Evolutionary conservation across 2,888 invertebrate genomes (phyloP), one percentile per base, ranked within the genome.

Genomic region (Craniophora ligustri): DNA sequence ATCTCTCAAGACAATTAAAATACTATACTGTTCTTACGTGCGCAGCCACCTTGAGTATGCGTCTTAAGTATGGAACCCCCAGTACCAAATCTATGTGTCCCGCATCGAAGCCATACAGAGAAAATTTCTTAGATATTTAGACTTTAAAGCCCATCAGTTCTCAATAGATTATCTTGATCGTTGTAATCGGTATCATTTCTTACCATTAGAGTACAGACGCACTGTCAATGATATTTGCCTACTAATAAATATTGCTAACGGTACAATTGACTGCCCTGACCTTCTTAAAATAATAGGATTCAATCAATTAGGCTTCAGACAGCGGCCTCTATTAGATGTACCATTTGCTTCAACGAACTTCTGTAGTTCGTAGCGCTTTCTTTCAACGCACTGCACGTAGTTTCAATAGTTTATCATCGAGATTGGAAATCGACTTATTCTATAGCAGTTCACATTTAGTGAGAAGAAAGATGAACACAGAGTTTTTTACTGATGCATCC

Each of bases 11-110:
- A 26, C 45, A 3, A 18, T 45, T 6, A 45, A 45, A 18, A 11
- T 45, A 5, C 28, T 45, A 15, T 45, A 45, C 19, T 35, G 45
- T 2, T 35, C 45, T 5, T 45, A 34, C 15, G 34, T 44, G 7
- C 44, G 44, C 8, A 35, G 44, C 3, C 34, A 44, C 16, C 10
- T 44, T 10, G 35, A 45, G 28, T 45, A 45, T 36, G 44, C 44
- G 3, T 44, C 44, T 0, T 34, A 44, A 11, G 34, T 44, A 6
- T 44, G 44, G 44, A 44, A 31, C 30, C 41, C 41, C 0, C 41
- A 30, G 13, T 41, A 41, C 11, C 30, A 41, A n/a, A 41, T 41
- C 8, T 41, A 41, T 31, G 30, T 18, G 16, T 11, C 32, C 8
- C 32, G 42, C 16, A 32, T 42, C 31, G 41, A 41, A 31, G 31